phyloP scores from a whole-genome alignment of 2,797 vertebrate genomes.

The Prionace glauca region DNA sequence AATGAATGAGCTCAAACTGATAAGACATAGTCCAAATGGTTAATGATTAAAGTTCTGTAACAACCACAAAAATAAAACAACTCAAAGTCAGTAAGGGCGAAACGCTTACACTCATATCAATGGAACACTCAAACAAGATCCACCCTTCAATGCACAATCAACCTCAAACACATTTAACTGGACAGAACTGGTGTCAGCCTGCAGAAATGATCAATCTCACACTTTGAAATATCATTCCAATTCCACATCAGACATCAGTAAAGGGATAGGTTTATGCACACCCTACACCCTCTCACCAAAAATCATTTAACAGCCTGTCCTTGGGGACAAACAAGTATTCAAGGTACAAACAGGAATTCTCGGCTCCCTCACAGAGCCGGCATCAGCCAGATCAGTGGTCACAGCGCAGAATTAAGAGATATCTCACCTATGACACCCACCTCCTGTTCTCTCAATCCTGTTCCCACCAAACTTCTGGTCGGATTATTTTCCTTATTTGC shows the following conservation, averaged over 20 bases:
- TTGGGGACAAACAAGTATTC: not conserved
- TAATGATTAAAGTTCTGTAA: conserved; percentile 21
- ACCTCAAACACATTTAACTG: too few species aligned
- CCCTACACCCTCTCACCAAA: not conserved
- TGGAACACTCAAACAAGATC: not conserved
- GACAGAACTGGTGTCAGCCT: not conserved
- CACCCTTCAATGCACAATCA: not conserved
- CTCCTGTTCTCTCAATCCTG: not conserved
- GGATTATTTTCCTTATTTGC: not conserved
- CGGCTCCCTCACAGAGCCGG: not conserved
- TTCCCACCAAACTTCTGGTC: not conserved
- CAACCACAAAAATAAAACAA: not conserved
- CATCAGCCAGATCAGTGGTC: not conserved
- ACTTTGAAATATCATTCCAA: not conserved
- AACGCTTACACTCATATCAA: not conserved
- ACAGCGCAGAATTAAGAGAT: not conserved
- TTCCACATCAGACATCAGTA: not conserved
- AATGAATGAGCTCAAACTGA: not conserved
- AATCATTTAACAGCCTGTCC: not conserved
- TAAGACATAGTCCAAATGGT: conserved; percentile 11
- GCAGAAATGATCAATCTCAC: not conserved
- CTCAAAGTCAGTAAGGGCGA: not conserved
- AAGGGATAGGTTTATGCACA: not conserved
- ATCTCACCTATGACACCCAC: not conserved
- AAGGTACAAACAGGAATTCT: not conserved